Percentiles rank a stretch among this genome's conserved stretches.
Evolutionary conservation across 2,797 vertebrate genomes (phyloP).

Genomic region (Spinus pinus): DNA sequence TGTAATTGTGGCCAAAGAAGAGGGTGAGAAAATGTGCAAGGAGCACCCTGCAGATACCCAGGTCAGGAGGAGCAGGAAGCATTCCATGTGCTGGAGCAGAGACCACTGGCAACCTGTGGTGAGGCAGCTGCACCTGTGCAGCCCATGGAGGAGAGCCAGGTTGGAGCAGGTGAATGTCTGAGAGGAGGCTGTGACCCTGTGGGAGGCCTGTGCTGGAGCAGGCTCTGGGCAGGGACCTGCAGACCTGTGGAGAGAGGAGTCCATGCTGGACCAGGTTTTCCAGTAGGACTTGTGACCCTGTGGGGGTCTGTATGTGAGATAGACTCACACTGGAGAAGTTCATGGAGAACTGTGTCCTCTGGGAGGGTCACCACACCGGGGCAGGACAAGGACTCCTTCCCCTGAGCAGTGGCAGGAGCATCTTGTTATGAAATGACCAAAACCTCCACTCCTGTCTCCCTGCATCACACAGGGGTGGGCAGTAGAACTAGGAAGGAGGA

Average conservation of each 20-base stretch:
- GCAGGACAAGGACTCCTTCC: neutral
- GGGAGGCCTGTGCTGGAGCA: neutral
- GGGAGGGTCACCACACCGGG: no score
- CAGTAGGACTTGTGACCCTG: no score
- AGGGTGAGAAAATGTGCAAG: neutral
- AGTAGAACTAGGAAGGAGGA: neutral
- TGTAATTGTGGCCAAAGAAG: neutral
- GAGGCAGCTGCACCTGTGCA: neutral
- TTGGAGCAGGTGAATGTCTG: neutral
- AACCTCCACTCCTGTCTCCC: neutral
- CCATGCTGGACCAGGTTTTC: neutral
- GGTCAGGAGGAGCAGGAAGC: neutral
- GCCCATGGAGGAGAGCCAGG: neutral
- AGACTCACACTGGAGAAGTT: neutral
- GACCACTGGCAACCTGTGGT: neutral
- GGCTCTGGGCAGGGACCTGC: neutral
- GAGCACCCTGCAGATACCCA: neutral
- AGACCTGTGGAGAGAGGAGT: rapidly evolving
- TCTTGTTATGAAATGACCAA: neutral
- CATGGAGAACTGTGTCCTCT: neutral
- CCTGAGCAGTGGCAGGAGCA: neutral
- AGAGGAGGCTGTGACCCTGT: neutral
- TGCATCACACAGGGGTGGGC: neutral
- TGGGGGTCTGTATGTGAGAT: neutral
- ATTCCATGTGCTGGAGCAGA: neutral